These are phyloP conservation scores for Phrynocephalus versicolor DNA, from an alignment of 2,113 vertebrate genomes.

Conservation along the genomic window DNA sequence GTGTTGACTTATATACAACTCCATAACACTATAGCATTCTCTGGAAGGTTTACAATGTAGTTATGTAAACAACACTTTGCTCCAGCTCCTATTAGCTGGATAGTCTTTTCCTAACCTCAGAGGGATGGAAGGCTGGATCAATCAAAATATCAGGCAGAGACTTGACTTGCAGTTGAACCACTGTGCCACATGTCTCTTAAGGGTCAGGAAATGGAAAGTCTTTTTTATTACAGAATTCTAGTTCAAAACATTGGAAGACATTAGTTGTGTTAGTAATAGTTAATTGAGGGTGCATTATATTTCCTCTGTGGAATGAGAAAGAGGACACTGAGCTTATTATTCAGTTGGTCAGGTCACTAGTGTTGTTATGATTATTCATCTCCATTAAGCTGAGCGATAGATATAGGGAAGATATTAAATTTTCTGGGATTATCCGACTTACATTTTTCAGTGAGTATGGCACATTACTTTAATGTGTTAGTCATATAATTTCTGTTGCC, in stretches of 20 bases:
- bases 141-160: too few relatives aligned
- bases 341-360: conserved; percentile 49
- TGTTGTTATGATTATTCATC: conserved; percentile 27
- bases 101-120: too few relatives aligned
- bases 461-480: conserved; percentile 65
- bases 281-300: not conserved
- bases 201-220: too few relatives aligned
- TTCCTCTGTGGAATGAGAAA: conserved; percentile 22
- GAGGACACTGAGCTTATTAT: conserved; percentile 22
- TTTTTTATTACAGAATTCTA: not conserved
- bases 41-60: too few relatives aligned
- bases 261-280: not conserved
- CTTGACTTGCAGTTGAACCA: too few relatives aligned
- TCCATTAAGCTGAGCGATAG: conserved; percentile 45
- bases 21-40: too few relatives aligned
- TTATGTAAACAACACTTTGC: too few relatives aligned
- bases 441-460: conserved; percentile 57
- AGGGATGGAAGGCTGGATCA: too few relatives aligned
- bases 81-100: too few relatives aligned
- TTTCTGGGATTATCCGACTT: conserved; percentile 57
- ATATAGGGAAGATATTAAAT: conserved; percentile 50
- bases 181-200: too few relatives aligned
- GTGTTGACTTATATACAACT: too few relatives aligned
- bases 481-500: conserved; percentile 63
- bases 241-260: not conserved